Percentiles rank a stretch among this genome's conserved stretches.
Conservation (phyloP, 2,888 invertebrate genomes). For the Blera fallax region DNA sequence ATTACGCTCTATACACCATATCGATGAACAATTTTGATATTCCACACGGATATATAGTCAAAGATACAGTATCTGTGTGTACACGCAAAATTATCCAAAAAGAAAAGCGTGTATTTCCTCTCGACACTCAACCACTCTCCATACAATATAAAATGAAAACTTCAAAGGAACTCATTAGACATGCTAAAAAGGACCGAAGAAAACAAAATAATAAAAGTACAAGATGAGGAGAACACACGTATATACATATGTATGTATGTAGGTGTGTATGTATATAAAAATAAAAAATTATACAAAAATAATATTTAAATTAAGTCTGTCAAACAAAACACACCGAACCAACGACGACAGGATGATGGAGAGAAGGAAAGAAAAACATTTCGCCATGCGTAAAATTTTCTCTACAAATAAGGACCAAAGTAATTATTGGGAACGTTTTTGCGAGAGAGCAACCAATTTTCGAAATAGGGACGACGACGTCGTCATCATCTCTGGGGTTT, state of each 20-base stretch:
- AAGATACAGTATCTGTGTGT: slow-evolving; percentile 4
- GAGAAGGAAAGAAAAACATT: slow-evolving; percentile 44
- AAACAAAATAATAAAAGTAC: neutral
- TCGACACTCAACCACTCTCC: neutral
- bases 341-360: neutral
- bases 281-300: slow-evolving; percentile 44
- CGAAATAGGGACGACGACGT: slow-evolving; percentile 3
- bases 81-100: neutral
- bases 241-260: no score
- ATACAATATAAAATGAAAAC: slow-evolving; percentile 24
- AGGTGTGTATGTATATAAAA: no score
- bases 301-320: slow-evolving; percentile 67
- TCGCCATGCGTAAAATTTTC: slow-evolving; percentile 63
- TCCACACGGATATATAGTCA: slow-evolving; percentile 39
- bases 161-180: slow-evolving; percentile 71
- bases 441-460: slow-evolving; percentile 57
- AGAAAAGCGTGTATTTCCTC: neutral
- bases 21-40: slow-evolving; percentile 65
- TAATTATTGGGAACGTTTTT: slow-evolving; percentile 64
- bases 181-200: slow-evolving; percentile 54
- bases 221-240: neutral
- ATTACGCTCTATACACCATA: slow-evolving; percentile 28
- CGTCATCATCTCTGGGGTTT: neutral
- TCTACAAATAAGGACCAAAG: slow-evolving; percentile 62
- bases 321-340: slow-evolving; percentile 44